Evolutionary conservation across 2,113 vertebrate genomes (phyloP).

Genomic region (Malaclemys terrapin): DNA sequence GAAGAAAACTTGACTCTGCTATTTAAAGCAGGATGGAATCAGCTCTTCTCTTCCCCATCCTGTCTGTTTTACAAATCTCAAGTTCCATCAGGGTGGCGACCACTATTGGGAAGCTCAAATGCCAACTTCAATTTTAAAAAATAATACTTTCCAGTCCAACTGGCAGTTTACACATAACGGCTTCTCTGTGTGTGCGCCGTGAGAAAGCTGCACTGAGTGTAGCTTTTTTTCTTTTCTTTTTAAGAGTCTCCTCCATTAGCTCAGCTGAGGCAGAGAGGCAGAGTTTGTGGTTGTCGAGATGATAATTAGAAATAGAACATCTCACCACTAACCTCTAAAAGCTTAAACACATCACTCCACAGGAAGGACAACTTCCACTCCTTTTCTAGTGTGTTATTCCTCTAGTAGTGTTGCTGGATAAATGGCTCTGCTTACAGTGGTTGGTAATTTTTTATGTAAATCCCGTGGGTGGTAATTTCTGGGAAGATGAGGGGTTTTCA

Average conservation of each 20-base stretch:
- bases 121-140: background rate
- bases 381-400: conserved; percentile 25
- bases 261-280: background rate
- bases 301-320: background rate
- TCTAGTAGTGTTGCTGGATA: background rate
- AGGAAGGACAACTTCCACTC: background rate
- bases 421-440: conserved; percentile 10
- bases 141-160: background rate
- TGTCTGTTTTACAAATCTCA: background rate
- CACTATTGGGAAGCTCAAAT: background rate
- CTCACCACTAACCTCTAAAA: background rate
- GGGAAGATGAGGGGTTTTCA: background rate
- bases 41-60: background rate
- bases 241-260: background rate
- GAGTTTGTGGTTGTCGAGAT: background rate
- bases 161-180: background rate
- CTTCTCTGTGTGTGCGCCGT: background rate
- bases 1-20: background rate
- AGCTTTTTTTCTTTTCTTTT: background rate
- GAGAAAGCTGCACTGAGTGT: background rate
- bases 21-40: background rate
- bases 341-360: background rate
- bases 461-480: background rate
- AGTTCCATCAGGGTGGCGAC: background rate
- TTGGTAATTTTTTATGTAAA: background rate